phyloP scores from a whole-genome alignment of 2,888 invertebrate species.

The Eristalis intricaria region DNA sequence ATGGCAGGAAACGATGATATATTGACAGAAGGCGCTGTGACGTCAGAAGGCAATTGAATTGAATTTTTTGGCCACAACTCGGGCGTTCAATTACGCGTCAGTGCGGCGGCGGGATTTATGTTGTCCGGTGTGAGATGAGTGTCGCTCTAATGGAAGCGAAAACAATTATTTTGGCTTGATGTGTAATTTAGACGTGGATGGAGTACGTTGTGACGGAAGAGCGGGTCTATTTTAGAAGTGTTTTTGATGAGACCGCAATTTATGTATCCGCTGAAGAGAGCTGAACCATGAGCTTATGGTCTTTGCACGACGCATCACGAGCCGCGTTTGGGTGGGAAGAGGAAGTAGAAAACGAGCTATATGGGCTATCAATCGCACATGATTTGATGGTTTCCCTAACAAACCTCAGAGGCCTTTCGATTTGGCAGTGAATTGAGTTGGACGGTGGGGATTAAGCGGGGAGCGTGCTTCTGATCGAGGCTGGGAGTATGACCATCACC shows the following conservation, averaged over 20 bases:
- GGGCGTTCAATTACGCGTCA: constrained; percentile 31
- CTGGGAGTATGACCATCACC: too few relatives aligned
- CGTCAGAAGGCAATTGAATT: constrained; percentile 30
- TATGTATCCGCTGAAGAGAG: background rate
- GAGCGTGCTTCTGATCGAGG: too few relatives aligned
- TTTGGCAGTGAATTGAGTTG: too few relatives aligned
- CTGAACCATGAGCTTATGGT: background rate
- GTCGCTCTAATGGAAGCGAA: constrained; percentile 2
- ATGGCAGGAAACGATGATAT: constrained; percentile 35
- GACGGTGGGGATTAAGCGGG: too few relatives aligned
- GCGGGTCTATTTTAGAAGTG: background rate
- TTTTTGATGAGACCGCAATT: background rate
- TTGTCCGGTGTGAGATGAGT: constrained; percentile 30
- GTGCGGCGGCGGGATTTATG: constrained; percentile 15
- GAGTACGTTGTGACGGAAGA: background rate
- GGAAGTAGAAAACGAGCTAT: too few relatives aligned
- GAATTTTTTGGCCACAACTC: constrained; percentile 14
- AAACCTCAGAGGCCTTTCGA: too few relatives aligned
- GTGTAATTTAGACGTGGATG: background rate
- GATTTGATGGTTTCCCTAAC: too few relatives aligned
- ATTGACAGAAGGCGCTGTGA: constrained; percentile 17
- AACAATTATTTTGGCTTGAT: constrained; percentile 10
- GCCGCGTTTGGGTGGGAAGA: too few relatives aligned
- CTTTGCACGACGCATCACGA: too few relatives aligned
- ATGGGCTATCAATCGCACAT: too few relatives aligned